Evolutionary conservation across 2,888 invertebrate genomes (phyloP).

Genomic region (Taphrorychus bicolor): DNA sequence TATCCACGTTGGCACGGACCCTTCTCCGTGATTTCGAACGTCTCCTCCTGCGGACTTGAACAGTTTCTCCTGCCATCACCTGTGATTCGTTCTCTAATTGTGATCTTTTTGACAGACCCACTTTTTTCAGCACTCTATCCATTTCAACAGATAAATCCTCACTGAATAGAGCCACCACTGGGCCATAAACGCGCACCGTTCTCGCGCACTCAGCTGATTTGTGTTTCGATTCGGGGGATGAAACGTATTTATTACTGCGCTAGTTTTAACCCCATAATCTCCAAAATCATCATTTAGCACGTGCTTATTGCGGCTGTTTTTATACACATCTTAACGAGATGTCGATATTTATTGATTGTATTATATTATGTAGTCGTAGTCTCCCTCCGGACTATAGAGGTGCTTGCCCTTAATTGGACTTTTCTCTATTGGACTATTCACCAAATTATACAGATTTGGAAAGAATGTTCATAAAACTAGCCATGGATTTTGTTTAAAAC

Average conservation of each 20-base stretch:
- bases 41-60: conserved; percentile 49
- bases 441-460: no score
- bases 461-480: no score
- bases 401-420: no score
- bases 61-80: conserved; percentile 49
- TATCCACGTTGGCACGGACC: conserved; percentile 42
- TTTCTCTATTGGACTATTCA: no score
- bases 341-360: no score
- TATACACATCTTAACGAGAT: no score
- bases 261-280: conserved; percentile 17
- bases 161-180: conserved; percentile 48
- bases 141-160: conserved; percentile 54
- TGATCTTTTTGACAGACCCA: conserved; percentile 58
- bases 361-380: no score
- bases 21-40: conserved; percentile 56
- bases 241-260: conserved; percentile 40
- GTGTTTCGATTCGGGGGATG: conserved; percentile 45
- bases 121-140: conserved; percentile 60
- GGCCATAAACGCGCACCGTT: conserved; percentile 46
- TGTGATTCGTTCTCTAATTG: conserved; percentile 49
- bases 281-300: conserved; percentile 7
- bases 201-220: conserved; percentile 53
- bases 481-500: no score
- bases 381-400: no score
- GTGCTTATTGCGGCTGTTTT: no score